phyloP scores from a whole-genome alignment of 2,888 invertebrate species.

The Tridacna gigas region DNA sequence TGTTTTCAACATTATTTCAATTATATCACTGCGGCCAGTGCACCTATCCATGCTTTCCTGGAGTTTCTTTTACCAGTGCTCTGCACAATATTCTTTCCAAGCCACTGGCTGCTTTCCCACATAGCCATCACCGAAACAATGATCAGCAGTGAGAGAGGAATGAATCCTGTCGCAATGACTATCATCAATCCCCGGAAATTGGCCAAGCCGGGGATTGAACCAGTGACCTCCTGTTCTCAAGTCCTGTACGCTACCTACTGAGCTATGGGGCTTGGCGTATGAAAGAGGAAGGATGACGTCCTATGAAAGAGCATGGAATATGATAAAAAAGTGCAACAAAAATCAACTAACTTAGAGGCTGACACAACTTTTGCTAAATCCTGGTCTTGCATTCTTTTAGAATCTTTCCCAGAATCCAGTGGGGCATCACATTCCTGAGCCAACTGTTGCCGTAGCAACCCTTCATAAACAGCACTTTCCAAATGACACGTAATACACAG shows the following conservation, averaged over 20 bases:
- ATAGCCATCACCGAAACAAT: too few species aligned
- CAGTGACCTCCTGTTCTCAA: neutral
- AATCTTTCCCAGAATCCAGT: slow-evolving; percentile 84
- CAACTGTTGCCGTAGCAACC: slow-evolving; percentile 87
- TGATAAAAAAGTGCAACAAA: neutral
- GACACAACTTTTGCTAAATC: slow-evolving; percentile 81
- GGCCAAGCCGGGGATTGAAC: neutral
- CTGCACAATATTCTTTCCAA: too few species aligned
- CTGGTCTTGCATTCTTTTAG: slow-evolving; percentile 73
- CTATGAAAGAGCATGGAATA: neutral
- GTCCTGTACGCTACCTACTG: neutral
- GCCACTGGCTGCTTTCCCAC: too few species aligned
- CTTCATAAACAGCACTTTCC: slow-evolving; percentile 89
- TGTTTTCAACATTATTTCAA: too few species aligned
- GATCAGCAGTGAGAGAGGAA: too few species aligned
- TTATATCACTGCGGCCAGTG: too few species aligned
- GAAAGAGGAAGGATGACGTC: neutral
- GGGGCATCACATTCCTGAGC: slow-evolving; percentile 89
- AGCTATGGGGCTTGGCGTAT: neutral
- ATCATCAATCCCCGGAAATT: too few species aligned
- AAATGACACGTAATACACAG: slow-evolving; percentile 91
- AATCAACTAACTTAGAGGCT: slow-evolving; percentile 81
- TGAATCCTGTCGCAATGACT: too few species aligned
- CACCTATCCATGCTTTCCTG: too few species aligned
- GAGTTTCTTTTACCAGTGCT: too few species aligned